phyloP scores from a whole-genome alignment of 2,113 vertebrate genomes.

The Australoheros scitulus region DNA sequence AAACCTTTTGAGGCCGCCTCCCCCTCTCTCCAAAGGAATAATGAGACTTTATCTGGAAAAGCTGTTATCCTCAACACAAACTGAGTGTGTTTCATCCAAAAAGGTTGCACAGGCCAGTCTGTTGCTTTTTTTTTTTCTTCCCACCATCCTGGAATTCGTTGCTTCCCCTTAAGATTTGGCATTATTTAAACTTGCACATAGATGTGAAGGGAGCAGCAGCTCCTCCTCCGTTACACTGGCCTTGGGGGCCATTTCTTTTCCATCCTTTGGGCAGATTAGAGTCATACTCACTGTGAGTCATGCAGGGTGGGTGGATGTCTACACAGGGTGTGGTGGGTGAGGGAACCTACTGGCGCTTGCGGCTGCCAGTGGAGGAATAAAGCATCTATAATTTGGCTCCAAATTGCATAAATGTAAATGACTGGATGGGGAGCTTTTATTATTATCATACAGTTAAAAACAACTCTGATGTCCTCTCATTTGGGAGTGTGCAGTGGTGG shows the following conservation, averaged over 20 bases:
- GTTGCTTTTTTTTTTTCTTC: not conserved
- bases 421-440: conserved; percentile 35
- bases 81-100: conserved; percentile 4
- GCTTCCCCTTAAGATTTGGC: conserved; percentile 47
- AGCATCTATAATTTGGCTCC: conserved; percentile 62
- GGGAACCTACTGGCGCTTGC: conserved; percentile 50
- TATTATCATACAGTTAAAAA: conserved; percentile 41
- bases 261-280: conserved; percentile 59
- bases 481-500: not conserved
- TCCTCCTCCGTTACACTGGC: conserved; percentile 41
- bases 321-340: conserved; percentile 66
- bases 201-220: conserved; percentile 49
- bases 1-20: not conserved
- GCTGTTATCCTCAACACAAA: conserved; percentile 14
- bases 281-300: conserved; percentile 71
- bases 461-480: not conserved
- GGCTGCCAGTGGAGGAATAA: conserved; percentile 46
- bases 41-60: conserved; percentile 22
- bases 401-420: conserved; percentile 53
- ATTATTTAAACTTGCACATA: conserved; percentile 48
- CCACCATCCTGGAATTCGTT: conserved; percentile 27
- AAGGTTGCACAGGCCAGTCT: conserved; percentile 2
- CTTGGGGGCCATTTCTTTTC: conserved; percentile 69
- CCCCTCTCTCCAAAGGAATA: not conserved
- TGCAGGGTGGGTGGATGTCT: conserved; percentile 66